Base-by-base conservation (phyloP, 2,888 invertebrate species). In the Biston stratarius region DNA sequence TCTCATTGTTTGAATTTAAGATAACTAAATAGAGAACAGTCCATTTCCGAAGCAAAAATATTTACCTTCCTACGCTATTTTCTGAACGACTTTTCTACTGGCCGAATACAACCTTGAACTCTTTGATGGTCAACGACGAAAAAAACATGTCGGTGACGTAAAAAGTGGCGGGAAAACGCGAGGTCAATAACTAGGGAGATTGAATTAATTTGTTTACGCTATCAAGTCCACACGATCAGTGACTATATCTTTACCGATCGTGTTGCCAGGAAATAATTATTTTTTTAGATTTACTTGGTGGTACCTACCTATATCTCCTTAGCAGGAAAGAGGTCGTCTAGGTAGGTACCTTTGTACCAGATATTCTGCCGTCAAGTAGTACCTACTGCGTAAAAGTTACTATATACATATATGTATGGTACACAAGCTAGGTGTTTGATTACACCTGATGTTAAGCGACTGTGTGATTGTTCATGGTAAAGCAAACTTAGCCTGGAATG, bases 71-170 rank as follows among this genome's bases (percentile, higher is more conserved):
- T 52, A 61, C 58, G 58, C 47, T 42, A 63, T 67, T 64, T 70
- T 58, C 64, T 56, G 42, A 64, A 66, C 66, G 64, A 57, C 59
- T 71, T 24, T 64, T 66, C 61, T 72, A 73, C 66, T 73, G 81
- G 73, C 73, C 67, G 72, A 61, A 59, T 7, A 59, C 75, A 78
- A 84, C 86, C 87, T 86, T 87, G 86, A 87, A 86, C 86, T 84
- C 77, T 64, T 38, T 45, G 67, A 61, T 82, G 83, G 83, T 80
- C 83, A 76, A 73, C 65, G 61, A 53, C 73, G 74, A 79, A 79
- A 81, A 80, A 80, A 84, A 77, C 61, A 73, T 9, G 67, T 62
- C 70, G 61, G 15, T 85, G 85, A 86, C 85, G 85, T 84, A 76
- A 80, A 83, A 71, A 74, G 60, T 71, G 75, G 81, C 83, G 83